Base-by-base conservation (phyloP, 1,140 invertebrate genomes). In the Drosophila carrolli region DNA sequence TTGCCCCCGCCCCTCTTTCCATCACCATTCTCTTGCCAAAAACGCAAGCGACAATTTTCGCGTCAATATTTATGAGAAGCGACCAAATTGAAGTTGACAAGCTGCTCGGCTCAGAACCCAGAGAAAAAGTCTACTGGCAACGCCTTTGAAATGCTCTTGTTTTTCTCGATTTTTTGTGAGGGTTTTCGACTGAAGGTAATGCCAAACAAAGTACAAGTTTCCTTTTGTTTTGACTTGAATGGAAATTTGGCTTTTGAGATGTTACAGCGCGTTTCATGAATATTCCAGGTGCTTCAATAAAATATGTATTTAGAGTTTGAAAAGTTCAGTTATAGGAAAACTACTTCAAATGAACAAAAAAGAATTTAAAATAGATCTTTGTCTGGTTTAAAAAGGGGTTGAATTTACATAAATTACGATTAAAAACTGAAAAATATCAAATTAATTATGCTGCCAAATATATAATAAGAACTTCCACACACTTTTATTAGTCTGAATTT, bases 1-100 rank as follows among this genome's bases (percentile, higher is more conserved):
- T 19, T 10, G 5, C 1, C 38, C 10, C 10, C 7, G 29, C 29
- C 4, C 29, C 37, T 6, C 29, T 32, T 7, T 47, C 1, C 11
- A n/a, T n/a, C 4, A 11, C 23, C 10, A 23, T 23, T 23, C 35
- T 32, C 16, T 40, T 19, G 27, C 16, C 58, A 67, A 78, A 79
- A 85, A 78, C 75, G 84, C 66, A 70, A 77, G 79, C 84, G 84
- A 77, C 84, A 84, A 88, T 88, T 89, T 88, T 89, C 73, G 57
- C 84, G 79, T 86, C 84, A 86, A 86, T 86, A 86, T 86, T 86
- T 86, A 86, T 86, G 83, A 86, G 75, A 56, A 68, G 56, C 54
- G 29, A 68, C 62, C 53, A 68, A 76, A 77, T 60, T 76, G 53
- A 71, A 78, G 73, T 68, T 76, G 74, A 76, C 73, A 76, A 76